Evolutionary conservation across 2,888 invertebrate species (phyloP), one percentile per base, ranked within the genome.

Genomic region (Chrysomela aeneicollis): DNA sequence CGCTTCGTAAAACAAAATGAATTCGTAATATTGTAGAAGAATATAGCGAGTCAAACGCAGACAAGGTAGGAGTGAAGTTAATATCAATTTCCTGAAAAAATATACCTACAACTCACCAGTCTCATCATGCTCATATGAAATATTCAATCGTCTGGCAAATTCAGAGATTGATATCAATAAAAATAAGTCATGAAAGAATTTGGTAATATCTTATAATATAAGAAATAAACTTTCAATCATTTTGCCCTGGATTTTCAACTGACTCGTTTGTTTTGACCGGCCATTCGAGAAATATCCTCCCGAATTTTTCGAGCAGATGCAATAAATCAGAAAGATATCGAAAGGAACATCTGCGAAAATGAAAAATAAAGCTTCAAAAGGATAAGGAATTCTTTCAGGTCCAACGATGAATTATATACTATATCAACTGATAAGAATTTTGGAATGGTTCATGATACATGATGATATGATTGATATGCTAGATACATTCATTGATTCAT

Each of bases 281-380:
- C 21, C 57, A 18, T 8, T 26, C 57, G 57, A 57, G 30, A 57
- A 57, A 57, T 57, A 26, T 46, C 46, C 17, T 18, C 4, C 46
- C 35, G 35, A 46, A 46, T 26, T 57, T 57, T 57, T 46, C 46
- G 30, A 47, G 26, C 26, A 1, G 26, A 46, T 42, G 26, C 46
- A 17, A 57, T 57, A 46, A 57, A 57, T 57, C 57, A 57, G 18
- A 46, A 37, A 22, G 47, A 57, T 46, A 57, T 57, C 26, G 57
- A 57, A 21, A 26, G 22, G 37, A 57, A 57, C 46, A 57, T 57
- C 57, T 46, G 57, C 57, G 26, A 57, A 57, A 57, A 57, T 46
- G 57, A 57, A 57, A 57, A 57, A 57, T 57, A 57, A 57, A 57
- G 57, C 47, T 57, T 22, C 26, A 46, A 57, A 55, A 19, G 37